Evolutionary conservation across 2,797 vertebrate species (phyloP).

Genomic region (Tamandua tetradactyla): DNA sequence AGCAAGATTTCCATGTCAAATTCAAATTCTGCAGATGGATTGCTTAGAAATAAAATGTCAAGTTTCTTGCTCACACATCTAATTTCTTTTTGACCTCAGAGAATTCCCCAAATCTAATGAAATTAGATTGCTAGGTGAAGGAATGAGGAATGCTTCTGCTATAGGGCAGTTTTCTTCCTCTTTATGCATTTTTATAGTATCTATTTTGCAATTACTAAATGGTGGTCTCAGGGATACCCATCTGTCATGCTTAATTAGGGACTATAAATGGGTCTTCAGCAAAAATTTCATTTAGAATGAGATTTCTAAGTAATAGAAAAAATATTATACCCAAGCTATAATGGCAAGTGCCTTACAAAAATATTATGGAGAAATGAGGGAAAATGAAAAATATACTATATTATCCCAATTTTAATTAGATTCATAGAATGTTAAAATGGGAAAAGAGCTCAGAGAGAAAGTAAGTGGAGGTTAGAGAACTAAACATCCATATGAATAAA

Average conservation of each 20-base stretch:
- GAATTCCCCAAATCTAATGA: constrained; percentile 67
- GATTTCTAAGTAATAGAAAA: constrained; percentile 68
- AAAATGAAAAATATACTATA: constrained; percentile 58
- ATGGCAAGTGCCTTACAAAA: constrained; percentile 59
- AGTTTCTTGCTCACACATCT: constrained; percentile 65
- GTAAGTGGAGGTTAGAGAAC: constrained; percentile 7
- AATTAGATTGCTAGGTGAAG: constrained; percentile 44
- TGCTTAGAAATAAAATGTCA: constrained; percentile 70
- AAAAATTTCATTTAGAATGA: constrained; percentile 75
- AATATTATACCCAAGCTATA: constrained; percentile 58
- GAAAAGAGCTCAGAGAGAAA: constrained; percentile 31
- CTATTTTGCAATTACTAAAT: constrained; percentile 63
- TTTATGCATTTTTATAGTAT: constrained; percentile 64
- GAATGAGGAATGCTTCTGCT: background rate
- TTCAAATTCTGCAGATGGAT: constrained; percentile 57
- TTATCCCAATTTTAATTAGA: constrained; percentile 72
- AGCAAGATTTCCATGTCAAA: constrained; percentile 50
- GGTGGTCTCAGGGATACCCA: constrained; percentile 67
- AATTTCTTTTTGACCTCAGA: constrained; percentile 70
- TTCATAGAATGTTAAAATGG: constrained; percentile 49
- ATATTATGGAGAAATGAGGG: constrained; percentile 48
- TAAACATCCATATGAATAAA: constrained; percentile 58
- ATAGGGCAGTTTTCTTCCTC: constrained; percentile 33
- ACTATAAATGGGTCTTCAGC: constrained; percentile 59
- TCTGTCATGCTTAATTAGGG: constrained; percentile 74